A percentile compares a stretch with the other conserved stretches of the same genome.
Conservation (phyloP, 1,140 invertebrate genomes). For the Hirudo medicinalis region DNA sequence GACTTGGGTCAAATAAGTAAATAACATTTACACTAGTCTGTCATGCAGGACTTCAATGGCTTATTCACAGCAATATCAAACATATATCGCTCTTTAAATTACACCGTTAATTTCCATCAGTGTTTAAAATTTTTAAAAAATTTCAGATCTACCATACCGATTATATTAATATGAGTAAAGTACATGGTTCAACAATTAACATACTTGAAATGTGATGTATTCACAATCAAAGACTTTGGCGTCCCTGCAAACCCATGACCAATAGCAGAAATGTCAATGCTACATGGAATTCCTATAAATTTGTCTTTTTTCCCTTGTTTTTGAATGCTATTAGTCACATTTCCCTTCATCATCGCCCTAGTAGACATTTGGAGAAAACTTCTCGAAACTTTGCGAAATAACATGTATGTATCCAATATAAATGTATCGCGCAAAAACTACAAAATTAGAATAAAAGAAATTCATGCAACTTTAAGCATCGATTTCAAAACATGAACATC, state of each 20-base stretch:
- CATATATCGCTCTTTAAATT: too few species aligned
- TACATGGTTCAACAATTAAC: conserved; percentile 20
- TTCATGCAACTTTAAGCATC: too few species aligned
- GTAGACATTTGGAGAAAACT: neutral
- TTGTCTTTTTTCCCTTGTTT: neutral
- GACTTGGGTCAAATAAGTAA: too few species aligned
- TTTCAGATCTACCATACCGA: neutral
- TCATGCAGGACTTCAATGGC: neutral
- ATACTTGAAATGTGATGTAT: conserved; percentile 27
- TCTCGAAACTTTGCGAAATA: too few species aligned
- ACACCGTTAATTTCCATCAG: too few species aligned
- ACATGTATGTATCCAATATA: too few species aligned
- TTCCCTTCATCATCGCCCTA: conserved; percentile 3
- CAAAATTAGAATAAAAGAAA: too few species aligned
- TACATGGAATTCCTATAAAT: neutral
- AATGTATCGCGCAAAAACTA: too few species aligned
- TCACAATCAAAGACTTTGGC: conserved; percentile 17
- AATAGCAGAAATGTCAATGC: neutral
- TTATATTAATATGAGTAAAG: neutral
- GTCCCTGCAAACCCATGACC: neutral
- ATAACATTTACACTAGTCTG: too few species aligned
- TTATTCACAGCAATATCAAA: too few species aligned
- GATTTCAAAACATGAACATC: too few species aligned
- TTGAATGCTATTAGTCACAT: neutral
- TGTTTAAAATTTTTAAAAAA: neutral